phyloP scores from a whole-genome alignment of 2,797 vertebrate species.

The Acrossocheilus wenchowensis region DNA sequence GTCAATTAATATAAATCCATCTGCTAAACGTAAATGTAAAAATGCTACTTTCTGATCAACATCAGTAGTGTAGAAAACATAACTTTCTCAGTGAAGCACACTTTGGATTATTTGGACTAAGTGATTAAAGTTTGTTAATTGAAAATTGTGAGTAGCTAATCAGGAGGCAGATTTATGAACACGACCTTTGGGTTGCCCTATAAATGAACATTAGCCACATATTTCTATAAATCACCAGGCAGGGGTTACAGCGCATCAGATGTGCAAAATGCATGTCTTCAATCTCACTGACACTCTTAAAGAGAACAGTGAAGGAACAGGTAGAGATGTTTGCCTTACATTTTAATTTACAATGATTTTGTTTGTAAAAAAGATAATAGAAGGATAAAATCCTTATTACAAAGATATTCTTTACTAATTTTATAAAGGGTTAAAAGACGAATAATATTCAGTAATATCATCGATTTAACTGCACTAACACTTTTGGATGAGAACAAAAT shows the following conservation, averaged over 20 bases:
- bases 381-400: neutral
- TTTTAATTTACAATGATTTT: neutral
- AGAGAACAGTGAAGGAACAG: neutral
- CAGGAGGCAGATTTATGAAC: constrained; percentile 65
- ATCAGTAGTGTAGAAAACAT: neutral
- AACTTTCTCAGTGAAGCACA: neutral
- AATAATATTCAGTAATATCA: neutral
- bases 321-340: neutral
- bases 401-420: neutral
- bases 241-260: constrained; percentile 28
- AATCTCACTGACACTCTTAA: constrained; percentile 10
- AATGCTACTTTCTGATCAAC: neutral
- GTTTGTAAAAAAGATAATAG: neutral
- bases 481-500: neutral
- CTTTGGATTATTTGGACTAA: constrained; percentile 54
- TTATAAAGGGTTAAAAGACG: neutral
- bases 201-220: constrained; percentile 73
- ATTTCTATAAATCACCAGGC: constrained; percentile 66
- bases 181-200: constrained; percentile 73
- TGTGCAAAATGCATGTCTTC: constrained; percentile 22
- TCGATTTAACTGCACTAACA: neutral
- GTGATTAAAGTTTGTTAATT: constrained; percentile 65
- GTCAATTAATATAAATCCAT: neutral
- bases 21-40: neutral
- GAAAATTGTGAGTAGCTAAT: constrained; percentile 63